A percentile compares a stretch with the other conserved stretches of the same genome.
phyloP scores from a whole-genome alignment of 2,113 vertebrate genomes.

The Stegostoma tigrinum region DNA sequence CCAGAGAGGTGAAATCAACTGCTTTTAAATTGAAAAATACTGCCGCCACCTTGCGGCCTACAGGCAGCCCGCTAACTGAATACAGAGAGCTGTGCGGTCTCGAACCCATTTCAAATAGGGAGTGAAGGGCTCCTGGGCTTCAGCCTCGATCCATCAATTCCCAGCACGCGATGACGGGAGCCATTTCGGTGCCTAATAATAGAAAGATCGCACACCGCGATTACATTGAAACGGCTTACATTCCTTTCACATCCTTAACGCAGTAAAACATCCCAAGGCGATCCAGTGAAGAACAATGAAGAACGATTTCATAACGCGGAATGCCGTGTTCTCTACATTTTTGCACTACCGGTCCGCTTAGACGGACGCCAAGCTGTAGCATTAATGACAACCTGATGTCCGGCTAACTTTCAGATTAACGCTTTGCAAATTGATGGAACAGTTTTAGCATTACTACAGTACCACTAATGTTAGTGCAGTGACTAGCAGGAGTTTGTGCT shows the following conservation, averaged over 20 bases:
- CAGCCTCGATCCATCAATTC: not conserved
- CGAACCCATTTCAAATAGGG: too few species aligned
- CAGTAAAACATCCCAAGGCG: not conserved
- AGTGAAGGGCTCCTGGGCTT: not conserved
- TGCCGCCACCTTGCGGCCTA: not conserved
- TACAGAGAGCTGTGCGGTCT: too few species aligned
- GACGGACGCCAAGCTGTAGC: not conserved
- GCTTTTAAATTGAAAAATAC: not conserved
- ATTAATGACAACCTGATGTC: not conserved
- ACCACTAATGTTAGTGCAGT: not conserved
- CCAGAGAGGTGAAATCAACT: not conserved
- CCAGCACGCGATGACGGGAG: not conserved
- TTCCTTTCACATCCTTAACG: not conserved
- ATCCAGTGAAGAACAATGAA: not conserved
- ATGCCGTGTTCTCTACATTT: not conserved
- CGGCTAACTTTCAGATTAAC: slow-evolving; percentile 12
- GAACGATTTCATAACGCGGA: not conserved
- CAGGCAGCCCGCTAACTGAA: not conserved
- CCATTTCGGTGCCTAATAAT: not conserved
- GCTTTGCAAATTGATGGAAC: not conserved
- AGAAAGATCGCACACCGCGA: not conserved
- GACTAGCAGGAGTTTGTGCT: not conserved
- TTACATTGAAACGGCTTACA: not conserved
- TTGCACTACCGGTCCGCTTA: too few species aligned
- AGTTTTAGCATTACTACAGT: too few species aligned